Conservation (phyloP, 1,140 invertebrate species). For the Yoshiicerus persimilis region DNA sequence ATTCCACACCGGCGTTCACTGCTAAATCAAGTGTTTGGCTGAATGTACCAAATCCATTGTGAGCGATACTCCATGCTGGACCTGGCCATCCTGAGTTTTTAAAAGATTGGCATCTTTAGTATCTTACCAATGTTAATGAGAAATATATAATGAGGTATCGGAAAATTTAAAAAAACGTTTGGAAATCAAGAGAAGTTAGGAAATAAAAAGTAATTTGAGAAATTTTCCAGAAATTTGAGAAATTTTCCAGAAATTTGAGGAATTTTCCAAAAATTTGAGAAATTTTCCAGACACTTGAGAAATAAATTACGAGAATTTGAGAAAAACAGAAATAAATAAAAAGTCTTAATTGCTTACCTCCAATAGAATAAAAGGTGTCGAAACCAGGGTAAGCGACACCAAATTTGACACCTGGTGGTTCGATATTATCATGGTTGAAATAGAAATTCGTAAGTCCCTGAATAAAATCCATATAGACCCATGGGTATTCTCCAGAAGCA, state of each 20-base stretch:
- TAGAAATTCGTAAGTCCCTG: slow-evolving; percentile 31
- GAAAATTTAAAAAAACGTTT: too few relatives aligned
- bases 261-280: too few relatives aligned
- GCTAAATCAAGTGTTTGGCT: slow-evolving; percentile 28
- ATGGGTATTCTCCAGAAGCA: slow-evolving; percentile 33
- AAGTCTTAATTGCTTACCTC: too few relatives aligned
- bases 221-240: too few relatives aligned
- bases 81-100: slow-evolving; percentile 18
- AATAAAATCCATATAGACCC: slow-evolving; percentile 38
- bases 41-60: slow-evolving; percentile 27
- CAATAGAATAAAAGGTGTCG: slow-evolving; percentile 25
- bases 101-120: not conserved
- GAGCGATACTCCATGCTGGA: slow-evolving; percentile 13
- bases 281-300: too few relatives aligned
- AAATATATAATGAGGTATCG: too few relatives aligned
- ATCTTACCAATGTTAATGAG: too few relatives aligned
- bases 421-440: too few relatives aligned
- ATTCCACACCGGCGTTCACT: not conserved
- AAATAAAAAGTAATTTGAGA: not conserved
- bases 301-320: too few relatives aligned
- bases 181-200: too few relatives aligned
- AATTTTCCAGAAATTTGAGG: too few relatives aligned
- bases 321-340: too few relatives aligned
- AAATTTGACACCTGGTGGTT: slow-evolving; percentile 15
- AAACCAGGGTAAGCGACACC: slow-evolving; percentile 36